Evolutionary conservation across 2,113 vertebrate genomes (phyloP).

Genomic region (Murina feae): DNA sequence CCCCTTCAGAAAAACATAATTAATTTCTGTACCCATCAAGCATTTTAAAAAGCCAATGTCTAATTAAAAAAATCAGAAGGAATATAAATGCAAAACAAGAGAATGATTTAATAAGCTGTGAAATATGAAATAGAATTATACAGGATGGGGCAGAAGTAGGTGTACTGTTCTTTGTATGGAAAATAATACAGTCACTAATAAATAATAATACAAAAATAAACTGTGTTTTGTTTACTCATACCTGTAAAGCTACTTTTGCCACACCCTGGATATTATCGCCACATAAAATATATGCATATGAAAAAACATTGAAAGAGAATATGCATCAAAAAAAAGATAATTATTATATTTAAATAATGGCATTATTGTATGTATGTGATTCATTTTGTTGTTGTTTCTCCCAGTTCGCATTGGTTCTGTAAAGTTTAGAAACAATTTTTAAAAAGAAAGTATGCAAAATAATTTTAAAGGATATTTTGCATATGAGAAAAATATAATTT

Average conservation of each 20-base stretch:
- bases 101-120: background rate
- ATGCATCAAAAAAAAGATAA: background rate
- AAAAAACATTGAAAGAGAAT: background rate
- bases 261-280: background rate
- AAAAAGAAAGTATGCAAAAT: slow-evolving; percentile 30
- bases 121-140: background rate
- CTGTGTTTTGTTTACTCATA: background rate
- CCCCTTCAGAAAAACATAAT: background rate
- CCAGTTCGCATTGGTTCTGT: background rate
- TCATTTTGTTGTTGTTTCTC: background rate
- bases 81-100: slow-evolving; percentile 3
- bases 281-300: background rate
- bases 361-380: background rate
- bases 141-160: background rate
- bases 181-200: background rate
- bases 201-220: background rate
- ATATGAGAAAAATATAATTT: slow-evolving; percentile 19
- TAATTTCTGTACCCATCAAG: background rate
- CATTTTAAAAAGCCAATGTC: background rate
- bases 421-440: slow-evolving; percentile 5
- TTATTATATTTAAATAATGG: background rate
- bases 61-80: slow-evolving; percentile 5
- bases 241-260: background rate
- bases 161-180: background rate
- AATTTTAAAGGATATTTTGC: slow-evolving; percentile 16